These are phyloP conservation scores for Tridacna gigas DNA, from an alignment of 2,888 invertebrate species.

Conservation along the genomic window DNA sequence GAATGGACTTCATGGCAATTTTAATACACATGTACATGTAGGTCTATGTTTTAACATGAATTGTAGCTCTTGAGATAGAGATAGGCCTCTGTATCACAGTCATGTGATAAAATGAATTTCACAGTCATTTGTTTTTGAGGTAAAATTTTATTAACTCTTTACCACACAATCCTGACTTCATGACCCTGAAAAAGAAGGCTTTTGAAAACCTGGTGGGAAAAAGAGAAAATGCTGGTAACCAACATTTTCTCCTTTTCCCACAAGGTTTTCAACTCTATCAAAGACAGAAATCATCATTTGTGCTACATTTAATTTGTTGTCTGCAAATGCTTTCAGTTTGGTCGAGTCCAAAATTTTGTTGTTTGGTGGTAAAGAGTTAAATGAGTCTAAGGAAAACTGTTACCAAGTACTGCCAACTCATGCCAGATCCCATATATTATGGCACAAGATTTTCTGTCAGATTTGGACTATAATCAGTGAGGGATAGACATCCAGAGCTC, in stretches of 20 bases:
- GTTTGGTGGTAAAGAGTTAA: background rate
- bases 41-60: too few species aligned
- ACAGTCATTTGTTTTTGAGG: too few species aligned
- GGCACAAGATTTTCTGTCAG: slow-evolving; percentile 30
- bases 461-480: too few species aligned
- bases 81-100: too few species aligned
- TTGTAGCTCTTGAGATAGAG: too few species aligned
- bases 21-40: too few species aligned
- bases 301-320: background rate
- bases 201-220: background rate
- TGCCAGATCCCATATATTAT: too few species aligned
- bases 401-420: too few species aligned
- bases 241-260: slow-evolving; percentile 6
- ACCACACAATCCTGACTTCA: background rate
- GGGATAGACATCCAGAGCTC: too few species aligned
- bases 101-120: too few species aligned
- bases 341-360: background rate
- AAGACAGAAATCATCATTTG: background rate
- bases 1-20: too few species aligned
- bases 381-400: too few species aligned
- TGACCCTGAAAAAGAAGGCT: background rate
- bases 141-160: background rate
- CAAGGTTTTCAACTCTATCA: background rate
- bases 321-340: background rate
- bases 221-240: background rate